A percentile compares a stretch with the other conserved stretches of the same genome.
Conservation (phyloP, 1,140 invertebrate genomes). For the Drosophila lowei region DNA sequence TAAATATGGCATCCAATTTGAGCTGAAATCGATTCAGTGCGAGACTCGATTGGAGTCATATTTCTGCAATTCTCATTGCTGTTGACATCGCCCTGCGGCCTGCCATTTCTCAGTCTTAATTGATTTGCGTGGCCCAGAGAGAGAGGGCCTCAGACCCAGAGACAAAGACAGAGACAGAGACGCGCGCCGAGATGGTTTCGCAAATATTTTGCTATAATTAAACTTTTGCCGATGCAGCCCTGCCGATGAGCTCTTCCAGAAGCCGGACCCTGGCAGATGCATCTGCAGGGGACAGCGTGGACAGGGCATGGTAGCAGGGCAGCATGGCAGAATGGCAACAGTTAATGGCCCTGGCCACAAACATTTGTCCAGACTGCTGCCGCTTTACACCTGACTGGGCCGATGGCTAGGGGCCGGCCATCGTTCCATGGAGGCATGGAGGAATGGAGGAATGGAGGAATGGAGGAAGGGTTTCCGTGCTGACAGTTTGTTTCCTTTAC, state of each 20-base stretch:
- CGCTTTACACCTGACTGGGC: slow-evolving; percentile 32
- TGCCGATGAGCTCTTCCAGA: background rate
- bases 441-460: too few relatives aligned
- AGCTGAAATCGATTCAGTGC: slow-evolving; percentile 3
- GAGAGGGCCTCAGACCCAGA: too few relatives aligned
- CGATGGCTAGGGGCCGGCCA: background rate
- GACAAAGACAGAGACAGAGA: too few relatives aligned
- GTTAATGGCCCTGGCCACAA: slow-evolving; percentile 58
- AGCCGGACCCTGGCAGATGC: background rate
- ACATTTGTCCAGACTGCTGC: slow-evolving; percentile 25
- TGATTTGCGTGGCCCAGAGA: slow-evolving; percentile 32
- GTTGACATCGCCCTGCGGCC: slow-evolving; percentile 4
- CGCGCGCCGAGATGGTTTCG: slow-evolving; percentile 15
- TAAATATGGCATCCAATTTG: background rate
- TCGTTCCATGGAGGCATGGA: background rate
- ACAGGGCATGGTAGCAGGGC: background rate
- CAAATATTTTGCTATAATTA: slow-evolving; percentile 66
- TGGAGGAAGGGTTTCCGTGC: background rate
- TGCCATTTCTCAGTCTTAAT: slow-evolving; percentile 38
- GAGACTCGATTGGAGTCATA: slow-evolving; percentile 20
- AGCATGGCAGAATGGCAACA: slow-evolving; percentile 28
- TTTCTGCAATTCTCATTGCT: slow-evolving; percentile 32
- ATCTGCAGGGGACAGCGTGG: background rate
- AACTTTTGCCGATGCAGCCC: slow-evolving; percentile 19
- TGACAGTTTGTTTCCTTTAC: slow-evolving; percentile 16